Conservation (phyloP, 2,113 vertebrate species). For the Mystacornis crossleyi region DNA sequence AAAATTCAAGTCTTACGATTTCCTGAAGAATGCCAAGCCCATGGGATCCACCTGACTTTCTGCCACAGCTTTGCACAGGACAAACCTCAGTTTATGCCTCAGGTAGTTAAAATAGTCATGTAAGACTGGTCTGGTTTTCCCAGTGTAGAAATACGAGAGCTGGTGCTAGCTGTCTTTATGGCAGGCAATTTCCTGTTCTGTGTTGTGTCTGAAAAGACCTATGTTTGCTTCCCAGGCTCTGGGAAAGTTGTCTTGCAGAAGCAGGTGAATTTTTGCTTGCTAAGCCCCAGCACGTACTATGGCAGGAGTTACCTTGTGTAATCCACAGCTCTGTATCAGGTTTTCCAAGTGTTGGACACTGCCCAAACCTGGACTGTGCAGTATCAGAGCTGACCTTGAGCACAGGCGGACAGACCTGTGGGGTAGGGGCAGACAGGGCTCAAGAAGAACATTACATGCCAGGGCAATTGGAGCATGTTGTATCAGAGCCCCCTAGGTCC, state of each 20-base stretch:
- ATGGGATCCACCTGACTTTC: background rate
- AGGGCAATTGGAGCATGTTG: fast-evolving
- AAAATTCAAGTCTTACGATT: background rate
- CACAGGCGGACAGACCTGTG: fast-evolving
- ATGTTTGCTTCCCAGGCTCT: background rate
- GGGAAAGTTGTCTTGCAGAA: background rate
- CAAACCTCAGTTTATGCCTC: background rate
- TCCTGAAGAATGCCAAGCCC: background rate
- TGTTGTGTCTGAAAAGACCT: background rate
- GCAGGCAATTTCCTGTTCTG: background rate
- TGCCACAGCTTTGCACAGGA: background rate
- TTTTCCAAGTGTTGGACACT: background rate
- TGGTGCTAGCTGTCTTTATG: background rate
- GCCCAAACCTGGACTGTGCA: background rate
- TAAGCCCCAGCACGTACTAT: background rate
- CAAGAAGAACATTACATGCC: background rate
- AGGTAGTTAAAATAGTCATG: background rate
- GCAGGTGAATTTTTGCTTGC: background rate
- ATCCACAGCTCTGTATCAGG: background rate
- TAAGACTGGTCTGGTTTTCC: background rate
- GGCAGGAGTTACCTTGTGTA: background rate
- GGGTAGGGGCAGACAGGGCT: background rate
- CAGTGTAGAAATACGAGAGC: background rate
- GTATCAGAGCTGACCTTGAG: background rate
- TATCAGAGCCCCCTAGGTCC: background rate